Evolutionary conservation across 92 coral and sea anemone species (phyloP).

Genomic region (Siderastrea siderea): DNA sequence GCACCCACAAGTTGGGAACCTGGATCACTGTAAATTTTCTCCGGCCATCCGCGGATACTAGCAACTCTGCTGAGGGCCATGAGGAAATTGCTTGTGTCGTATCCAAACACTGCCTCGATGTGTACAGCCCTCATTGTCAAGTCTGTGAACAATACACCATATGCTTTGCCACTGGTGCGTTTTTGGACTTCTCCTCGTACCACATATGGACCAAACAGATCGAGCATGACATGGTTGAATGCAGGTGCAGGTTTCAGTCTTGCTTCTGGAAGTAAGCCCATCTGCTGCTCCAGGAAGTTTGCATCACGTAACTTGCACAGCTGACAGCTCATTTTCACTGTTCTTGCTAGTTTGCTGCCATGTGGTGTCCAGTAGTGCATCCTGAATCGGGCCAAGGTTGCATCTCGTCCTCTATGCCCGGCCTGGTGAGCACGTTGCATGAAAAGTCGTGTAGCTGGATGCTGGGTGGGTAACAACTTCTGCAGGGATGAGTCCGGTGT

Average conservation of each 20-base stretch:
- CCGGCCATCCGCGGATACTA: slow-evolving; percentile 72
- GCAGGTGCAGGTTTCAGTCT: slow-evolving; percentile 68
- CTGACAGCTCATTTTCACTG: slow-evolving; percentile 67
- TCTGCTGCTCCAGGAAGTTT: slow-evolving; percentile 60
- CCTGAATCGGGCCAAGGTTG: slow-evolving; percentile 56
- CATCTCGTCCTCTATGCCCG: slow-evolving; percentile 60
- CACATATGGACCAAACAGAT: slow-evolving; percentile 76
- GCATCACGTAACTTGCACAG: slow-evolving; percentile 71
- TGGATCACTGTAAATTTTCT: slow-evolving; percentile 78
- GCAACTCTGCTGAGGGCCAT: slow-evolving; percentile 73
- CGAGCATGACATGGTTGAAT: slow-evolving; percentile 72
- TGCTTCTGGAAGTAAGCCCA: slow-evolving; percentile 70
- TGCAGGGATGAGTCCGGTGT: slow-evolving; percentile 48
- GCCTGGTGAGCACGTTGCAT: slow-evolving; percentile 53
- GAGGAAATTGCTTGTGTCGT: slow-evolving; percentile 70
- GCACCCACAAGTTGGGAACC: slow-evolving; percentile 73
- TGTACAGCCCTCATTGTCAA: slow-evolving; percentile 68
- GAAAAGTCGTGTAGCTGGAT: slow-evolving; percentile 68
- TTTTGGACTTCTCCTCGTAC: slow-evolving; percentile 78
- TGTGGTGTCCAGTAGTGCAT: slow-evolving; percentile 70
- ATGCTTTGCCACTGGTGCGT: slow-evolving; percentile 74
- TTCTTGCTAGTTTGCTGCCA: slow-evolving; percentile 66
- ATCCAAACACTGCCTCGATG: slow-evolving; percentile 47
- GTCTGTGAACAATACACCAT: slow-evolving; percentile 71
- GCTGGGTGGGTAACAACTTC: slow-evolving; percentile 53